A percentile compares a stretch with the other conserved stretches of the same genome.
Evolutionary conservation across 2,797 vertebrate species (phyloP).

Genomic region (Liasis olivaceus): DNA sequence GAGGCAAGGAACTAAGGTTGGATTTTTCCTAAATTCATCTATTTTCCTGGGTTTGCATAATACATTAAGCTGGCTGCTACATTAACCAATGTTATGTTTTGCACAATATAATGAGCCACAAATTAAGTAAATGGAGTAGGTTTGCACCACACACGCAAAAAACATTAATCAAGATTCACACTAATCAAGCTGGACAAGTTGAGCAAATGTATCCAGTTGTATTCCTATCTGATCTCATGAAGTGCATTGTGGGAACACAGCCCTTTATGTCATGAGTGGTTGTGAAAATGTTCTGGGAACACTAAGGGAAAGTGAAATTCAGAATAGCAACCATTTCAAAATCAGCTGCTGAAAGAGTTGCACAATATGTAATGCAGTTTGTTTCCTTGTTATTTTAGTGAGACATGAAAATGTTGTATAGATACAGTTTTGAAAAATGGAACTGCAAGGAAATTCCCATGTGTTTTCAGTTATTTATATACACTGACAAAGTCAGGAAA

Average conservation of each 20-base stretch:
- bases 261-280: not conserved
- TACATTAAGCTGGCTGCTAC: not conserved
- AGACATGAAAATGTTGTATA: not conserved
- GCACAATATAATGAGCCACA: not conserved
- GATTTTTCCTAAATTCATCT: not conserved
- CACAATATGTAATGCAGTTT: not conserved
- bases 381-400: not conserved
- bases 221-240: not conserved
- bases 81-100: not conserved
- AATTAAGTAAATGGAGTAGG: not conserved
- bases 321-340: not conserved
- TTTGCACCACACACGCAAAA: not conserved
- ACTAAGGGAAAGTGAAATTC: not conserved
- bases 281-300: not conserved
- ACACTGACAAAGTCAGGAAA: rapidly evolving
- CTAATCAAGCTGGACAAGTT: not conserved
- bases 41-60: not conserved
- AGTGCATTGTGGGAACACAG: not conserved
- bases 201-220: not conserved
- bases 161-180: not conserved
- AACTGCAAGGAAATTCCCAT: not conserved
- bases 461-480: not conserved
- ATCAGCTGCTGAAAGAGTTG: not conserved
- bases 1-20: not conserved
- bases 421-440: not conserved